Evolutionary conservation across 2,113 vertebrate species (phyloP).

Genomic region (Beaufortia kweichowensis): DNA sequence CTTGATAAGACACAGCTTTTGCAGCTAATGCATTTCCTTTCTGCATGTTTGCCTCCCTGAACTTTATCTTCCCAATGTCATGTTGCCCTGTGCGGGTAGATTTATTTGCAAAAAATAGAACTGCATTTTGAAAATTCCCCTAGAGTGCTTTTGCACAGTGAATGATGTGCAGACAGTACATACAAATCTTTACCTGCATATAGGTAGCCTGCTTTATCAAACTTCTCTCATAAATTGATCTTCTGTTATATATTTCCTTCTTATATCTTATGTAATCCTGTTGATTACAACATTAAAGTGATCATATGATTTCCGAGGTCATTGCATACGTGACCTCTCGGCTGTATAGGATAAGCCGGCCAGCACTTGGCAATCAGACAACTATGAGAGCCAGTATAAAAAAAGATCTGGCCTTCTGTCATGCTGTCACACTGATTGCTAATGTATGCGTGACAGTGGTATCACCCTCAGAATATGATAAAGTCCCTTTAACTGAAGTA

Average conservation of each 20-base stretch:
- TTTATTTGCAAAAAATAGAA: not conserved
- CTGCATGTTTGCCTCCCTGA: not conserved
- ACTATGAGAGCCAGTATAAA: not conserved
- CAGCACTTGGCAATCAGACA: conserved; percentile 35
- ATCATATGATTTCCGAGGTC: not conserved
- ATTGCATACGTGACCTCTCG: not conserved
- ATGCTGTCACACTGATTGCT: conserved; percentile 39
- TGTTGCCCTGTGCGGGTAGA: not conserved
- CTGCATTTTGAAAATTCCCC: conserved; percentile 1
- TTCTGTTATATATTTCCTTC: not conserved
- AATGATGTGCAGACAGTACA: too few relatives aligned
- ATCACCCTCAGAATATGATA: conserved; percentile 16
- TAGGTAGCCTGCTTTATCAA: not conserved
- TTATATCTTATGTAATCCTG: not conserved
- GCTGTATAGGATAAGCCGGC: not conserved
- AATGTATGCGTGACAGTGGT: conserved; percentile 29
- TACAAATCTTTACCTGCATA: too few relatives aligned
- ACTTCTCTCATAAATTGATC: not conserved
- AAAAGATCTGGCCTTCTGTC: not conserved
- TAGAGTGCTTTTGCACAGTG: not conserved
- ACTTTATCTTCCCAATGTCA: conserved; percentile 13
- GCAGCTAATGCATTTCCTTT: not conserved
- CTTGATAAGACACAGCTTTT: not conserved
- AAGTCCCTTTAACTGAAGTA: conserved; percentile 1
- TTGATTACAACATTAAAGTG: not conserved